phyloP scores from a whole-genome alignment of 2,113 vertebrate genomes.

The Tragelaphus scriptus region DNA sequence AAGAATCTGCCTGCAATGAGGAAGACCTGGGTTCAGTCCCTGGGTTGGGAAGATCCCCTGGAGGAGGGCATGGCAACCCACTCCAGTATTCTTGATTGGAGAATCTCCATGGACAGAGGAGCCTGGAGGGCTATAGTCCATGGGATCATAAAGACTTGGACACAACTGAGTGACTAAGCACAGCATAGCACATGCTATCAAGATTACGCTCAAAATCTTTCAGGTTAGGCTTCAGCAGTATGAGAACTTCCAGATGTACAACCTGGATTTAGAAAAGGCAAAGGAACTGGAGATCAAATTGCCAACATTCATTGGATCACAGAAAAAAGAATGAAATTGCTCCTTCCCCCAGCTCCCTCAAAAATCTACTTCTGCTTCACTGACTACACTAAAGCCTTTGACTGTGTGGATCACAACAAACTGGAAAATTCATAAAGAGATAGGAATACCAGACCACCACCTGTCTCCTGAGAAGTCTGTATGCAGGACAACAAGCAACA shows the following conservation, averaged over 20 bases:
- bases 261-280: neutral
- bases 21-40: neutral
- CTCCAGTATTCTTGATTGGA: neutral
- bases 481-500: neutral
- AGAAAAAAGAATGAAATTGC: neutral
- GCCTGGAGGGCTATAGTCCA: neutral
- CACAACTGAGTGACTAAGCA: neutral
- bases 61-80: neutral
- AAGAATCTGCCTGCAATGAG: neutral
- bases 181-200: neutral
- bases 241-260: neutral
- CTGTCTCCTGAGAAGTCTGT: neutral
- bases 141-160: neutral
- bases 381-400: neutral
- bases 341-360: neutral
- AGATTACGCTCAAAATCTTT: neutral
- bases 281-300: neutral
- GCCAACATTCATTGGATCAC: neutral
- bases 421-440: neutral
- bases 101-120: neutral
- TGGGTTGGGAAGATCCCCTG: neutral
- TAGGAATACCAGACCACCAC: neutral
- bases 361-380: neutral
- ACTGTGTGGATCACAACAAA: neutral
- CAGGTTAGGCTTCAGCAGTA: neutral